Conservation (phyloP, 2,797 vertebrate species). For the Hippocampus kuda region DNA sequence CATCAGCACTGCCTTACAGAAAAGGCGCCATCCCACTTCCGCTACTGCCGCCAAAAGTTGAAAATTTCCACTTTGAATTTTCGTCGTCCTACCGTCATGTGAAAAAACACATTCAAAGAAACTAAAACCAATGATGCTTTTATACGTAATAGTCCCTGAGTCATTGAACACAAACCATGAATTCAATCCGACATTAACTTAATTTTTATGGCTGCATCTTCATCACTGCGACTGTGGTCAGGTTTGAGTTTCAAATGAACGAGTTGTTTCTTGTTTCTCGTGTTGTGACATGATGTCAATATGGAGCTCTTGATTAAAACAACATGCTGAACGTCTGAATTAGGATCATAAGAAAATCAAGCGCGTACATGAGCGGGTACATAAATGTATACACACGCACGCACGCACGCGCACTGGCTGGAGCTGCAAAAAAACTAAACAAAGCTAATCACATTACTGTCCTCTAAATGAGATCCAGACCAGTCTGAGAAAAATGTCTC, state of each 20-base stretch:
- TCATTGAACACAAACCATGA: not conserved
- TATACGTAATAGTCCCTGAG: not conserved
- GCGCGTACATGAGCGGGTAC: not conserved
- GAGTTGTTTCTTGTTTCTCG: constrained; percentile 1
- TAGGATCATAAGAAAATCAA: not conserved
- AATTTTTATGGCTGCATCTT: not conserved
- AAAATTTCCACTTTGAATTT: not conserved
- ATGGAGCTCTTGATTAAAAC: constrained; percentile 5
- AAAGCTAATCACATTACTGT: constrained; percentile 74
- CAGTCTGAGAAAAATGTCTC: constrained; percentile 35
- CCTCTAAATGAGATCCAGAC: constrained; percentile 71
- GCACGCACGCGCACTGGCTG: constrained; percentile 25
- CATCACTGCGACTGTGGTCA: not conserved
- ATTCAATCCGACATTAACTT: not conserved
- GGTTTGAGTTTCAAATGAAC: not conserved
- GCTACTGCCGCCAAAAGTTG: not conserved
- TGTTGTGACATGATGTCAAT: not conserved
- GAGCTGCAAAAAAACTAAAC: constrained; percentile 75
- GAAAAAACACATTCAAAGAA: not conserved
- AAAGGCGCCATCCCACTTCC: not conserved
- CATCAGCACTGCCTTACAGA: not conserved
- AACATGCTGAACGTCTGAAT: constrained; percentile 3
- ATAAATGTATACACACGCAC: not conserved
- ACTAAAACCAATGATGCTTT: not conserved
- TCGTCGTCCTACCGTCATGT: not conserved